Conservation (phyloP, 2,797 vertebrate species). For the Sylvilagus floridanus region DNA sequence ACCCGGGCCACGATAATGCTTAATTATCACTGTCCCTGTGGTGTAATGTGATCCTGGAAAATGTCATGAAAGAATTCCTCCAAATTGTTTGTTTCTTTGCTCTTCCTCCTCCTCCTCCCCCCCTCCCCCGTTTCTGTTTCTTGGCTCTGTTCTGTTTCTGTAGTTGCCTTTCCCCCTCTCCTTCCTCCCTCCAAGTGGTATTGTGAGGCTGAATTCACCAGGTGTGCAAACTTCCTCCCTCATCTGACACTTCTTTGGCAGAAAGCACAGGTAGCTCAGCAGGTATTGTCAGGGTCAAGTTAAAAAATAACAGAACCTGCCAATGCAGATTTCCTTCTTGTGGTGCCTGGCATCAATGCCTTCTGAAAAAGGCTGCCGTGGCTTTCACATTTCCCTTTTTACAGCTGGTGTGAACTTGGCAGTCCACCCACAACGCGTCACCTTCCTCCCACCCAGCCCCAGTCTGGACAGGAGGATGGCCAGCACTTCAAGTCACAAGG, state of each 20-base stretch:
- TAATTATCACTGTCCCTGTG: slow-evolving; percentile 66
- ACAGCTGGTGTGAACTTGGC: slow-evolving; percentile 64
- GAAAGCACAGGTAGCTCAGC: slow-evolving; percentile 72
- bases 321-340: slow-evolving; percentile 79
- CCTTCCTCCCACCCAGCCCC: neutral
- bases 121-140: slow-evolving; percentile 52
- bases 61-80: slow-evolving; percentile 66
- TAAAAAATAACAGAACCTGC: slow-evolving; percentile 79
- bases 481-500: neutral
- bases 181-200: slow-evolving; percentile 61
- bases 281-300: slow-evolving; percentile 82
- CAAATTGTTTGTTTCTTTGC: slow-evolving; percentile 68
- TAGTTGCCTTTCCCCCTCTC: slow-evolving; percentile 47
- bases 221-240: slow-evolving; percentile 85
- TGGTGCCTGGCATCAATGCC: neutral
- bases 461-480: neutral
- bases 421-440: neutral
- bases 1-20: neutral
- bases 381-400: slow-evolving; percentile 75
- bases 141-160: slow-evolving; percentile 62
- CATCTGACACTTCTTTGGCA: slow-evolving; percentile 86
- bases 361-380: slow-evolving; percentile 76
- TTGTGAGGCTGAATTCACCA: slow-evolving; percentile 83
- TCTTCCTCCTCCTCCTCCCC: slow-evolving; percentile 56
- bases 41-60: slow-evolving; percentile 71